phyloP scores from a whole-genome alignment of 2,113 vertebrate species.

The Elephantulus edwardii region DNA sequence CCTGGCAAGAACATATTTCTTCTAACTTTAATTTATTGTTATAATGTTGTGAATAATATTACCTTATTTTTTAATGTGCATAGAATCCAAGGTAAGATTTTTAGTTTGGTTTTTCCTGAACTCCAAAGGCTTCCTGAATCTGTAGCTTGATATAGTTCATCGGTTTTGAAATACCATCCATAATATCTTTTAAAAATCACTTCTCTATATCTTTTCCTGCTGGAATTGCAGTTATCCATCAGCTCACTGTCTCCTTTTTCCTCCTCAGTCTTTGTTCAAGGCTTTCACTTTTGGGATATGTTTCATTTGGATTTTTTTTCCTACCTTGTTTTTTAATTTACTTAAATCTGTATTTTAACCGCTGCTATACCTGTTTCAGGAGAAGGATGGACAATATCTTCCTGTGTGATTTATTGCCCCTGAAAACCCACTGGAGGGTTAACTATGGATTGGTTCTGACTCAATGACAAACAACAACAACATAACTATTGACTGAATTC shows the following conservation, averaged over 20 bases:
- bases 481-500: background rate
- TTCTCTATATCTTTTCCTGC: background rate
- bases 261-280: background rate
- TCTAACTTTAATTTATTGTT: constrained; percentile 2
- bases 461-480: no score
- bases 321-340: background rate
- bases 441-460: no score
- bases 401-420: no score
- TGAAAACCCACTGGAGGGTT: no score
- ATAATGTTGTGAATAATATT: background rate
- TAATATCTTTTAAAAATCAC: background rate
- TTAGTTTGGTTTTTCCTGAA: background rate
- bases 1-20: no score
- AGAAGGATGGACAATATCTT: no score
- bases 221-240: background rate
- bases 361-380: background rate
- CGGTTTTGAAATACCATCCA: background rate
- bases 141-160: background rate
- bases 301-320: background rate
- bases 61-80: background rate
- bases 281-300: background rate
- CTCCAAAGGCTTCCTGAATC: background rate
- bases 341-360: background rate
- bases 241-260: background rate
- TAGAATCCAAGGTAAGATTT: background rate